Base-by-base conservation (phyloP, 2,888 invertebrate species). In the Xestobium rufovillosum region DNA sequence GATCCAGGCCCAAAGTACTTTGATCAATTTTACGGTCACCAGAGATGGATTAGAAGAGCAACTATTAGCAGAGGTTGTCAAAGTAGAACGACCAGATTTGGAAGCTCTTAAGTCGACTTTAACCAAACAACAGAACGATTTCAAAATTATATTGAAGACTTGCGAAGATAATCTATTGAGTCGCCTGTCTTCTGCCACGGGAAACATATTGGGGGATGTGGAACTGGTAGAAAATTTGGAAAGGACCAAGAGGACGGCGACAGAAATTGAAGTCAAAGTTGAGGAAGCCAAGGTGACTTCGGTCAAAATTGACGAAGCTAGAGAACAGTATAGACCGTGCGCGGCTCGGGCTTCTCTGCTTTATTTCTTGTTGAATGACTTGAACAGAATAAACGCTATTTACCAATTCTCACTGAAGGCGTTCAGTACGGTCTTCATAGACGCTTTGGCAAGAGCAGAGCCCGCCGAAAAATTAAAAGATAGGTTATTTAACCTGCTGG, bases 361-460 rank as follows among this genome's bases (percentile, higher is more conserved):
- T 1, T 95, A 95, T 64, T 96, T 96, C 61, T 88, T 94, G 43
- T 69, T 96, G 41, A 94, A 90, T 58, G 94, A 95, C 55, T 66
- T 96, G 32, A 78, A 82, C 67, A 88, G 88, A 65, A 91, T 95
- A 53, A 91, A 94, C 65, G 87, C 88, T 28, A 88, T 96, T 60
- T 96, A 96, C 65, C 92, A 94, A 63, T 95, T 95, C 68, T 94
- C 94, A 0, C 67, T 95, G 38, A 94, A 94, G 66, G 90, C 94
- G 0, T 94, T 92, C 69, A 88, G 83, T 51, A 83, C 85, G 0
- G 92, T 94, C 3, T 94, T 94, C 64, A 83, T 83, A 51, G 85
- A 84, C 47, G 90, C 94, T 1, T 77, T 95, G 29, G 66, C 69
- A 10, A 71, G 70, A 38, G 83, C 92, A 0, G 72, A 74, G 3